phyloP scores from a whole-genome alignment of 2,888 invertebrate species.

The Hedychridium roseum region DNA sequence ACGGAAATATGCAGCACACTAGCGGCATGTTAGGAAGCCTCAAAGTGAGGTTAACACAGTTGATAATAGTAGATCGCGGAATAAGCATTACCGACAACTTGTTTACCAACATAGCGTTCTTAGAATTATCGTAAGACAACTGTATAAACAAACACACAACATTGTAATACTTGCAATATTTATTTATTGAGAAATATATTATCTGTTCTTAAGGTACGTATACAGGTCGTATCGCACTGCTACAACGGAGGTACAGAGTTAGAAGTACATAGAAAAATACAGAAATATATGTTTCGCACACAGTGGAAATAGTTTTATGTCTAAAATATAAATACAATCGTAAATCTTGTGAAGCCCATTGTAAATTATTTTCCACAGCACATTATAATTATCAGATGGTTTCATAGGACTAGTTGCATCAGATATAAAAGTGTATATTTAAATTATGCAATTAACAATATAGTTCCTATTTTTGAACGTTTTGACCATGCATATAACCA shows the following conservation, averaged over 20 bases:
- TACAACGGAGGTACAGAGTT: too few species aligned
- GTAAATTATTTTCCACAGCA: constrained; percentile 1
- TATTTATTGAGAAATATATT: neutral
- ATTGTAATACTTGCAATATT: neutral
- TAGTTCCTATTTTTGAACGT: too few species aligned
- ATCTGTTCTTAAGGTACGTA: neutral
- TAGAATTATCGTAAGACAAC: neutral
- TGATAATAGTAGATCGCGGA: neutral
- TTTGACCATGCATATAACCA: too few species aligned
- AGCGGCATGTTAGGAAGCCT: too few species aligned
- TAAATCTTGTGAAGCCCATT: neutral
- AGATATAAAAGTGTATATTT: neutral
- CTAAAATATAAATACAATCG: neutral
- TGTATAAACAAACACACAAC: too few species aligned
- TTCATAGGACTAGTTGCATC: neutral
- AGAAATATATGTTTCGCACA: constrained; percentile 14
- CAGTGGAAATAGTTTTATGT: constrained; percentile 1
- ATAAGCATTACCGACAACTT: neutral
- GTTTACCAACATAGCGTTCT: neutral
- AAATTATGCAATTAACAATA: neutral
- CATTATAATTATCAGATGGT: constrained; percentile 1
- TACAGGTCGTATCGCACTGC: neutral
- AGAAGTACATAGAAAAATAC: constrained; percentile 24
- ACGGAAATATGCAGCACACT: too few species aligned
- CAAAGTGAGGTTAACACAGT: neutral